A percentile compares a stretch with the other conserved stretches of the same genome.
phyloP scores from a whole-genome alignment of 2,113 vertebrate species.

The Serilophus lunatus region DNA sequence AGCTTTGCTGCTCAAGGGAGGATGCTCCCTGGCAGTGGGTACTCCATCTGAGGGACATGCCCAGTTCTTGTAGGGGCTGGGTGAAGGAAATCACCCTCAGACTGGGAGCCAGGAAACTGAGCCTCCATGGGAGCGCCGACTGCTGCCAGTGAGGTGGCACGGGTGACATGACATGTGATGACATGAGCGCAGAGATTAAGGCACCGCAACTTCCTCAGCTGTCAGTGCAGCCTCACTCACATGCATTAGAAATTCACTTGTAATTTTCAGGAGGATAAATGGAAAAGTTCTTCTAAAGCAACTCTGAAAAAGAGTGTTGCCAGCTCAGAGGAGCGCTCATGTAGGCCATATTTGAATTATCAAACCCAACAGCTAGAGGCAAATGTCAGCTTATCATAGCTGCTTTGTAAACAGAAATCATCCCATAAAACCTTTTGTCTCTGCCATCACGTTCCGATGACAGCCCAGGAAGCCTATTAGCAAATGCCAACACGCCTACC shows the following conservation, averaged over 20 bases:
- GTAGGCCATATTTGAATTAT: neutral
- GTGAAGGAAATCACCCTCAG: neutral
- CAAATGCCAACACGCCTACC: conserved; percentile 41
- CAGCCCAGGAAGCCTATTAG: conserved; percentile 35
- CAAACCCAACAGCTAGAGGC: conserved; percentile 40
- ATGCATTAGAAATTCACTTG: neutral
- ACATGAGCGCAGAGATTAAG: neutral
- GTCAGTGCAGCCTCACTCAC: neutral
- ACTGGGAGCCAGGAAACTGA: neutral
- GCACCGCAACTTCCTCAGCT: neutral
- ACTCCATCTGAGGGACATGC: fast-evolving
- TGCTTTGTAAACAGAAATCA: conserved; percentile 49
- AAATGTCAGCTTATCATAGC: conserved; percentile 41
- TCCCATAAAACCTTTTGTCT: conserved; percentile 20
- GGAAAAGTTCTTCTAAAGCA: neutral
- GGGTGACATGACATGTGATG: neutral
- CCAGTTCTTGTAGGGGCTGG: neutral
- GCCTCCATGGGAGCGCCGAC: fast-evolving
- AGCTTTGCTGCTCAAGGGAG: neutral
- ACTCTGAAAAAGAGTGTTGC: neutral
- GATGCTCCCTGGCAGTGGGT: fast-evolving
- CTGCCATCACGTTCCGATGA: conserved; percentile 35
- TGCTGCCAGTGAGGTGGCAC: fast-evolving
- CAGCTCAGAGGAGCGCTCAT: neutral
- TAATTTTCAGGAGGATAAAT: neutral